Percentiles rank a stretch among this genome's conserved stretches.
Conservation (phyloP, 2,888 invertebrate species). For the Neoitamus cyanurus region DNA sequence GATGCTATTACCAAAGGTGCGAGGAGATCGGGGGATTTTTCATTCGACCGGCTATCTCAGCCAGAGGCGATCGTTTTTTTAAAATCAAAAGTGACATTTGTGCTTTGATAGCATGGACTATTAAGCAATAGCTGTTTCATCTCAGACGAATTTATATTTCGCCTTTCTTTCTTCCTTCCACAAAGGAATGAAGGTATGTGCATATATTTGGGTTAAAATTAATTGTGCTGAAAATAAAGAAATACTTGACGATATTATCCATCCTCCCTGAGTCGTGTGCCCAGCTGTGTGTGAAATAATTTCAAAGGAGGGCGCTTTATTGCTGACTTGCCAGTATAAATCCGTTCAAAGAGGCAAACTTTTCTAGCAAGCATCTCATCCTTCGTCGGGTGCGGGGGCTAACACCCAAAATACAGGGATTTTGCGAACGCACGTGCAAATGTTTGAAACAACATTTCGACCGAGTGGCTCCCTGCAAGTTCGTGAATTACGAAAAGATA, state of each 20-base stretch:
- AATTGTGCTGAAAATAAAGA: background rate
- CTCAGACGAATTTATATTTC: no score
- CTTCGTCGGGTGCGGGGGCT: background rate
- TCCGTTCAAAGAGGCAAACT: background rate
- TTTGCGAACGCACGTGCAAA: background rate
- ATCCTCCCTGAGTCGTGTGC: background rate
- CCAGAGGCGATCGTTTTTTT: no score
- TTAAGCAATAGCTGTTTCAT: no score
- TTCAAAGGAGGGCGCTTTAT: background rate
- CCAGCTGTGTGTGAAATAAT: background rate
- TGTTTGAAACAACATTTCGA: background rate
- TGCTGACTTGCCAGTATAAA: background rate
- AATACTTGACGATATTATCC: background rate
- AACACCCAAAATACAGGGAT: background rate
- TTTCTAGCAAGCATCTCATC: background rate
- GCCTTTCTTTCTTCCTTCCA: no score
- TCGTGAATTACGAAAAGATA: background rate
- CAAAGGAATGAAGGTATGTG: no score
- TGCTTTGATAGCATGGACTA: no score
- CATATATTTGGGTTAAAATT: background rate
- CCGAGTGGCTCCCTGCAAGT: background rate
- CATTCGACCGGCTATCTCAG: no score
- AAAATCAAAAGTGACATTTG: no score
- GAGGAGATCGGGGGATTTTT: no score
- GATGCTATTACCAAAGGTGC: no score